Conservation (phyloP, 2,113 vertebrate species). For the Theristicus caerulescens region DNA sequence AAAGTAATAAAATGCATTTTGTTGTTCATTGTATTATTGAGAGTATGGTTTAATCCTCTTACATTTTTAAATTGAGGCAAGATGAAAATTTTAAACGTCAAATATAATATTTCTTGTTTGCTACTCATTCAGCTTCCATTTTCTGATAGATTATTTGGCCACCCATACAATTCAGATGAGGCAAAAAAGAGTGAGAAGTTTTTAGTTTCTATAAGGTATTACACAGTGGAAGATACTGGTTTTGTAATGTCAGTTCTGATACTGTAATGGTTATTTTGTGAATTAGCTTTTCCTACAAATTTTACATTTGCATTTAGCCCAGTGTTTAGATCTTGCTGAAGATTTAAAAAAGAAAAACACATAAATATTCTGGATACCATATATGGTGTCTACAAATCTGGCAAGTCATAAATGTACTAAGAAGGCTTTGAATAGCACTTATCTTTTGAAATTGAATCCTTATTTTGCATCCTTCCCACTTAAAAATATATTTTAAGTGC, state of each 20-base stretch:
- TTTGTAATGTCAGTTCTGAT: not conserved
- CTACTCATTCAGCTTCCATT: not conserved
- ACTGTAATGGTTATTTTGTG: not conserved
- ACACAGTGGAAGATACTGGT: not conserved
- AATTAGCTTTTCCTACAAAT: not conserved
- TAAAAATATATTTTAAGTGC: not conserved
- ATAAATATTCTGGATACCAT: not conserved
- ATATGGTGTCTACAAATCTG: not conserved
- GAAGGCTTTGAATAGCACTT: not conserved
- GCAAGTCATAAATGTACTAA: not conserved
- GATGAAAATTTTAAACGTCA: not conserved
- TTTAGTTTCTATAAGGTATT: not conserved
- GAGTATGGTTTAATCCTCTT: not conserved
- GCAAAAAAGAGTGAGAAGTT: not conserved
- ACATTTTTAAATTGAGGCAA: not conserved
- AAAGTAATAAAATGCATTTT: not conserved
- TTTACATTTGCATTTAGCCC: not conserved
- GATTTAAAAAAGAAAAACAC: not conserved
- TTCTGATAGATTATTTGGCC: not conserved
- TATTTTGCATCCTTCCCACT: not conserved
- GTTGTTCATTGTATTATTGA: not conserved
- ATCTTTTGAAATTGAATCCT: not conserved
- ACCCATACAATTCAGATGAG: not conserved
- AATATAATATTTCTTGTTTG: not conserved
- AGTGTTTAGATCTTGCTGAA: not conserved